Conservation (phyloP, 2,797 vertebrate genomes). For the Centropyge bicolor region DNA sequence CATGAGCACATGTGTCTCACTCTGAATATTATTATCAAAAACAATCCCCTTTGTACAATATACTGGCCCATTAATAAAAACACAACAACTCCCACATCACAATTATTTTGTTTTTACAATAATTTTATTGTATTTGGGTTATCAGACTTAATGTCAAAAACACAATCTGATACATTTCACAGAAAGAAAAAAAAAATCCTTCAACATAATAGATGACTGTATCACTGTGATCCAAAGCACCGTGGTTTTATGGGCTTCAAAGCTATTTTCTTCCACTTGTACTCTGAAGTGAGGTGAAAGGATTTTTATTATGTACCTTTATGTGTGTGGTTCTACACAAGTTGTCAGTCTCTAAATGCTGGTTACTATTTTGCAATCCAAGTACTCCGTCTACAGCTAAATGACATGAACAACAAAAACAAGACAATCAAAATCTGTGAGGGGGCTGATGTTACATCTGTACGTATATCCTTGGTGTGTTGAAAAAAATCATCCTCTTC, state of each 20-base stretch:
- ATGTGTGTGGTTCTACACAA: conserved; percentile 7
- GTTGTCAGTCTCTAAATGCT: conserved; percentile 26
- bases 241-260: conserved; percentile 24
- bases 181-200: conserved; percentile 26
- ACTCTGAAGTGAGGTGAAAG: conserved; percentile 1
- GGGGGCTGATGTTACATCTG: conserved; percentile 34
- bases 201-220: neutral
- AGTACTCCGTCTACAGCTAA: conserved; percentile 33
- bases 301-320: neutral
- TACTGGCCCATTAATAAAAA: neutral
- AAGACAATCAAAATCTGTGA: conserved; percentile 22
- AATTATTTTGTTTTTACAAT: conserved; percentile 30
- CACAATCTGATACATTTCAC: conserved; percentile 30
- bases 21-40: neutral
- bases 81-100: neutral
- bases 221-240: conserved; percentile 28
- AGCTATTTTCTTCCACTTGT: neutral
- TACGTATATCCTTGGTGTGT: neutral
- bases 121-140: conserved; percentile 46
- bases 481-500: conserved; percentile 1
- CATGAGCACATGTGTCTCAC: too few species aligned
- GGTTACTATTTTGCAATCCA: conserved; percentile 14
- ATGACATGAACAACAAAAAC: conserved; percentile 25
- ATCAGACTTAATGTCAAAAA: conserved; percentile 25
- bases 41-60: neutral